Evolutionary conservation across 2,113 vertebrate species (phyloP), one percentile per base, ranked within the genome.

Genomic region (Piliocolobus tephrosceles): DNA sequence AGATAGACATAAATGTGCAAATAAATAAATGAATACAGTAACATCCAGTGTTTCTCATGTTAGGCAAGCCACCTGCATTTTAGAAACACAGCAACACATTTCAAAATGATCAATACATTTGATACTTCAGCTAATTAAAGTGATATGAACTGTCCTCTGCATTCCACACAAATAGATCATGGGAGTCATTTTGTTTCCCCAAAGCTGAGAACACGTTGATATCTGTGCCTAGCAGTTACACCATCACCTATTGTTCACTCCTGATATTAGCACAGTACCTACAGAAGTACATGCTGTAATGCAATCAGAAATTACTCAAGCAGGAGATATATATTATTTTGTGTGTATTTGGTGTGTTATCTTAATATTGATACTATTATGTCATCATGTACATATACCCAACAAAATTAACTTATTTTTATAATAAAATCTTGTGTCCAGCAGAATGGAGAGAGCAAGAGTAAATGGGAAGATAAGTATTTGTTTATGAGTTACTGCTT

Each of bases 381-480:
- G 13, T 40, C 81, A 50, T 57, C 17, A 22, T 45, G 6, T 75
- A 40, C 52, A 12, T 58, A 40, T 12, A 80, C 38, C 35, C 55
- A 85, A 83, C 52, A 88, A 97, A 96, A 92, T 85, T 32, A 82
- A 45, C 38, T 94, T 76, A 78, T 89, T 93, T 80, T 45, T 73
- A 12, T 70, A 73, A 82, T 87, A 52, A 91, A 78, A 76, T 84
- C 25, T 8, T 40, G 43, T 81, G 30, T 76, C 16, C 27, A 35
- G 6, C 43, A 17, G 73, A 73, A 5, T 79, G 1, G 13, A 47
- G 12, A 64, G 6, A 72, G 3, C 40, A 80, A 14, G 2, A 1
- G 12, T 20, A 64, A 79, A 61, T 40, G 30, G 2, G 18, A 45
- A n/a, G 2, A 70, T 38, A 18, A 61, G 13, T 52, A 25, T 64